Conservation (phyloP, 2,113 vertebrate genomes). For the Urocolius indicus region DNA sequence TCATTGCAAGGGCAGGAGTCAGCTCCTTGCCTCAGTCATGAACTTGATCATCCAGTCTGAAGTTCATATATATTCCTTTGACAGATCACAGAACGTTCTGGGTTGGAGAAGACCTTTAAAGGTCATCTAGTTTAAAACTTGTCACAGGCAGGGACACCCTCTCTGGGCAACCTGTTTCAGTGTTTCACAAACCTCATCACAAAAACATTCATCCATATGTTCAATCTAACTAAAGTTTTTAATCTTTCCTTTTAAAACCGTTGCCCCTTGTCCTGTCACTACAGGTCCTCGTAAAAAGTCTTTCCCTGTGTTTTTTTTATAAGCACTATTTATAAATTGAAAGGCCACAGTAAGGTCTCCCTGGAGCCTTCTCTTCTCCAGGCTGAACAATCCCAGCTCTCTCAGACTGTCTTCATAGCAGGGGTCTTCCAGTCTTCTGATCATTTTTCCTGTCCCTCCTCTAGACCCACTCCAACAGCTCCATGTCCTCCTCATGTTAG, state of each 20-base stretch:
- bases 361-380: neutral
- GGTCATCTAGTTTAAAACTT: neutral
- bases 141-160: too few species aligned
- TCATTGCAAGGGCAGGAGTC: neutral
- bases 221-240: neutral
- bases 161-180: neutral
- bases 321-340: neutral
- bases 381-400: neutral
- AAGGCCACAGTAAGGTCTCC: neutral
- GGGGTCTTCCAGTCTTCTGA: neutral
- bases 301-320: too few species aligned
- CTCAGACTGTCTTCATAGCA: accelerated
- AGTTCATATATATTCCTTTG: neutral
- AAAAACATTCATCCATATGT: neutral
- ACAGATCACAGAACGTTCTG: neutral
- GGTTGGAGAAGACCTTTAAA: neutral
- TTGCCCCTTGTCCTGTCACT: neutral
- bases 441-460: accelerated
- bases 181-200: neutral
- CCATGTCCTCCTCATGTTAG: neutral
- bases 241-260: neutral
- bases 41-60: neutral
- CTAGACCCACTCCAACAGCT: neutral
- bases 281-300: neutral
- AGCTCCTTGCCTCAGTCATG: neutral